Evolutionary conservation across 1,140 invertebrate genomes (phyloP).

Genomic region (Cyphomyrmex costatus): DNA sequence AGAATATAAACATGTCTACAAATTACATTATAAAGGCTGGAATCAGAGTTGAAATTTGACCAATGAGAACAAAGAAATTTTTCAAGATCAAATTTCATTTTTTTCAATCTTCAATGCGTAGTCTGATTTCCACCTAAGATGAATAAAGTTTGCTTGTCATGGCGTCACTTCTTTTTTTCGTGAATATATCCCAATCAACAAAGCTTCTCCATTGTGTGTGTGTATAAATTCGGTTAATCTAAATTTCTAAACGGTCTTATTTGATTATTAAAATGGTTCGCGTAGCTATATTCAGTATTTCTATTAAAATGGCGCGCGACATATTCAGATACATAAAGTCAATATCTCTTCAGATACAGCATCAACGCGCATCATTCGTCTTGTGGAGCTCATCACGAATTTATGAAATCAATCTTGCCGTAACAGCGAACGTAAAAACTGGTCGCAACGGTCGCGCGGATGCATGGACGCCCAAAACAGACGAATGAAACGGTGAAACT

Average conservation of each 20-base stretch:
- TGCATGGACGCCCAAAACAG: conserved; percentile 36
- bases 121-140: no score
- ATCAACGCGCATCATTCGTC: conserved; percentile 12
- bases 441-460: neutral
- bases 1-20: conserved; percentile 27
- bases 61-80: no score
- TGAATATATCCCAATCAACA: neutral
- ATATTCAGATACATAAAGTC: neutral
- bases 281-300: neutral
- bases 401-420: conserved; percentile 50
- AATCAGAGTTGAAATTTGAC: no score
- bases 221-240: neutral
- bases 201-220: no score
- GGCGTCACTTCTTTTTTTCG: neutral
- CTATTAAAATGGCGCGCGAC: neutral
- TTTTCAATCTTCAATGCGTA: no score
- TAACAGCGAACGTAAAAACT: conserved; percentile 20
- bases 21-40: neutral
- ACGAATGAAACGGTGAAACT: conserved; percentile 41
- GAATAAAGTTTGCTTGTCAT: conserved; percentile 13
- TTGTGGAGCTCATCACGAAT: conserved; percentile 30
- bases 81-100: no score
- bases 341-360: neutral
- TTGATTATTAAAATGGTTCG: neutral
- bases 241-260: neutral